A percentile compares a stretch with the other conserved stretches of the same genome.
Conservation (phyloP, 2,113 vertebrate species). For the Gadus chalcogrammus region DNA sequence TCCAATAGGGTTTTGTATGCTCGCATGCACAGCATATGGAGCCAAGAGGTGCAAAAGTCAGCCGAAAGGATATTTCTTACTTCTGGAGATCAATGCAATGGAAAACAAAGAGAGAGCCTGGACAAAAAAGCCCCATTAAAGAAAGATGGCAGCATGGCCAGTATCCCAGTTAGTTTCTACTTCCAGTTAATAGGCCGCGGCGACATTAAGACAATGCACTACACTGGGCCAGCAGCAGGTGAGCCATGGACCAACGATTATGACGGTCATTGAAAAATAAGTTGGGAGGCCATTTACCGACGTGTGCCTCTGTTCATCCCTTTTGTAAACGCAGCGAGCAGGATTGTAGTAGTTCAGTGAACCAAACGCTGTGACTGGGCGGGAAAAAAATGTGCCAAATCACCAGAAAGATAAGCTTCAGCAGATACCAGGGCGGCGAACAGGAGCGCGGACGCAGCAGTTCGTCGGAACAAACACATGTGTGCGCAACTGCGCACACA, state of each 20-base stretch:
- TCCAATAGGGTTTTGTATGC: no score
- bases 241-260: background rate
- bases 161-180: conserved; percentile 11
- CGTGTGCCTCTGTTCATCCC: no score
- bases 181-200: conserved; percentile 15
- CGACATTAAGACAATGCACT: background rate
- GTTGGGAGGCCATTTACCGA: conserved; percentile 3
- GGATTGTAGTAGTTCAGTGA: background rate
- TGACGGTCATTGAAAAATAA: background rate
- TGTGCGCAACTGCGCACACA: background rate
- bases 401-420: conserved; percentile 21
- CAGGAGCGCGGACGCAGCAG: background rate
- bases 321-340: background rate
- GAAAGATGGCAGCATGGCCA: conserved; percentile 2
- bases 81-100: conserved; percentile 20
- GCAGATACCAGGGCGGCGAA: background rate
- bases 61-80: conserved; percentile 19
- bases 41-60: conserved; percentile 47
- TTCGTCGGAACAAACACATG: conserved; percentile 1
- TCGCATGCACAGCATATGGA: background rate
- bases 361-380: conserved; percentile 11
- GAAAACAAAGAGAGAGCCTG: conserved; percentile 23
- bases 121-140: conserved; percentile 22
- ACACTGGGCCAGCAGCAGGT: background rate
- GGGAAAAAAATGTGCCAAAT: conserved; percentile 22